phyloP scores from a whole-genome alignment of 2,888 invertebrate genomes.

The Alsophila aescularia region DNA sequence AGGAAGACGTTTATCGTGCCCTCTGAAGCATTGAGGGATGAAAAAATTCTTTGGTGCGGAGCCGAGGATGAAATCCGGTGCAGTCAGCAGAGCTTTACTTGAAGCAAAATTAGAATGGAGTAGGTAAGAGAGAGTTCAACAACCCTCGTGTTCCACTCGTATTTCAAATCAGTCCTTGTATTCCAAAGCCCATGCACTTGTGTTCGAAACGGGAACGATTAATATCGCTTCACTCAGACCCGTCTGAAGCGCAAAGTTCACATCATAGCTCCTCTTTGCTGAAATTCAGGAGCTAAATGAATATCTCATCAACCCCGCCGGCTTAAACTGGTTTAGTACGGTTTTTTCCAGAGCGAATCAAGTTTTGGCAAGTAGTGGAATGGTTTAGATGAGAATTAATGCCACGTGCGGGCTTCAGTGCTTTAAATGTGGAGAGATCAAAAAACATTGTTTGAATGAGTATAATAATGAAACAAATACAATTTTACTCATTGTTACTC shows the following conservation, averaged over 20 bases:
- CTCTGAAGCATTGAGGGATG: too few relatives aligned
- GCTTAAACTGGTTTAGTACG: constrained; percentile 43
- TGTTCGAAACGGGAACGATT: constrained; percentile 39
- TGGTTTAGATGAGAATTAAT: constrained; percentile 15
- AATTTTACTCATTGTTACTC: neutral
- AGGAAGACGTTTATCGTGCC: too few relatives aligned
- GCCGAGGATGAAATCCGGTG: too few relatives aligned
- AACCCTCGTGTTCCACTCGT: neutral
- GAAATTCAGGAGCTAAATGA: constrained; percentile 59
- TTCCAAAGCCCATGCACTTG: constrained; percentile 22
- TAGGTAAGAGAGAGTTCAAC: neutral
- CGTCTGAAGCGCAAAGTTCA: constrained; percentile 44
- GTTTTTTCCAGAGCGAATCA: constrained; percentile 36
- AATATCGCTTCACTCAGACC: constrained; percentile 41
- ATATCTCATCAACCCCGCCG: constrained; percentile 56
- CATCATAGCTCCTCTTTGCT: constrained; percentile 47
- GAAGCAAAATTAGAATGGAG: neutral
- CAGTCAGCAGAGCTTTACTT: neutral
- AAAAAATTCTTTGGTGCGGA: too few relatives aligned
- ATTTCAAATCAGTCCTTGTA: constrained; percentile 15
- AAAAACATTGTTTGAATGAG: neutral
- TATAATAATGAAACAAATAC: too few relatives aligned
- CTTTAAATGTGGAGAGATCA: neutral
- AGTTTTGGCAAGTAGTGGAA: constrained; percentile 12
- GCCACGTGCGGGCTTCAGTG: neutral